These are phyloP conservation scores for Ceratina australensis DNA, from an alignment of 1,140 invertebrate genomes.

Conservation along the genomic window DNA sequence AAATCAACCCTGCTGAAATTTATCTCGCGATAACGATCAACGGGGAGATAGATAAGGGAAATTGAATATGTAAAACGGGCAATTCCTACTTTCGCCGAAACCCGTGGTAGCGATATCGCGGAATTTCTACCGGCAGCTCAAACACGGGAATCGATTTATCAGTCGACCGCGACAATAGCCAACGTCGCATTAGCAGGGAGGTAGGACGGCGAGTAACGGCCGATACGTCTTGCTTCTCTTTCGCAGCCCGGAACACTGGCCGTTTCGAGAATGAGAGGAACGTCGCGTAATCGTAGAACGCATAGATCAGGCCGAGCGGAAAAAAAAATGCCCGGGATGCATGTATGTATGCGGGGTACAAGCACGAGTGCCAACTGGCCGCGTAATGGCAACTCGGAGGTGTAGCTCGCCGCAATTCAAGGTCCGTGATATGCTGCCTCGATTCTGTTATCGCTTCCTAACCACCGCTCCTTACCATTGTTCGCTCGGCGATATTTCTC, in stretches of 20 bases:
- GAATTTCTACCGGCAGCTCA: slow-evolving; percentile 14
- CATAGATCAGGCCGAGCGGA: slow-evolving; percentile 37
- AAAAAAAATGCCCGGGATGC: slow-evolving; percentile 27
- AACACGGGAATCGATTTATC: slow-evolving; percentile 28
- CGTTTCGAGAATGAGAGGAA: slow-evolving; percentile 47
- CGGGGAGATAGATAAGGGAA: background rate
- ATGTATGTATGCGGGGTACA: slow-evolving; percentile 2
- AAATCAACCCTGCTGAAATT: too few relatives aligned
- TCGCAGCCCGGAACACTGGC: slow-evolving; percentile 21
- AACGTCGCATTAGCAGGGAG: slow-evolving; percentile 8
- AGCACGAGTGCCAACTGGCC: slow-evolving; percentile 47
- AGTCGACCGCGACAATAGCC: slow-evolving; percentile 18
- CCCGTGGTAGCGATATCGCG: background rate
- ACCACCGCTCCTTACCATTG: slow-evolving; percentile 57
- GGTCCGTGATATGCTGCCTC: slow-evolving; percentile 56
- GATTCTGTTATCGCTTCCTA: slow-evolving; percentile 63
- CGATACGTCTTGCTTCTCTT: slow-evolving; percentile 34
- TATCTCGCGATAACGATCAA: too few relatives aligned
- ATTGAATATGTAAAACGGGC: too few relatives aligned
- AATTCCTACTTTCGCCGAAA: background rate
- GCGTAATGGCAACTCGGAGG: slow-evolving; percentile 59
- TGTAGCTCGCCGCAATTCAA: slow-evolving; percentile 58
- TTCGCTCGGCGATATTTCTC: slow-evolving; percentile 59
- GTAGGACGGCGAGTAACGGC: slow-evolving; percentile 8
- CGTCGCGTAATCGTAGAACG: slow-evolving; percentile 50